Evolutionary conservation across 2,113 vertebrate species (phyloP), one percentile per base, ranked within the genome.

Genomic region (Anser brachyrhynchus): DNA sequence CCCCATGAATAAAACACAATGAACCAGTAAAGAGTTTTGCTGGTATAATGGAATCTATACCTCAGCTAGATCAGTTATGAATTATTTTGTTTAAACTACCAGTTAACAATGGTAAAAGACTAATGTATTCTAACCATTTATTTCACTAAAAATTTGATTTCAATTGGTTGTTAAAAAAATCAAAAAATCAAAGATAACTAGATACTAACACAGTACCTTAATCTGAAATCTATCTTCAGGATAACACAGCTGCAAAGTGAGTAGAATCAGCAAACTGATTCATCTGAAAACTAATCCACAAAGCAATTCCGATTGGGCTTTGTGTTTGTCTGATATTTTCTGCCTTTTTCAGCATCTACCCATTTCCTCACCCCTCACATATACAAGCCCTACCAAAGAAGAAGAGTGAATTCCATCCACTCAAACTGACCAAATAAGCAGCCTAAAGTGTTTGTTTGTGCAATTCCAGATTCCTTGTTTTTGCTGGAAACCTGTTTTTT

Each of bases 251-350:
- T 39, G 77, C 37, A 39, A 81, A 81, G 77, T 2, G 6, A 89
- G 69, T 59, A 73, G 44, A 84, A 25, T 69, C 66, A 85, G 35
- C 51, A 62, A 82, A 44, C 41, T 23, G 52, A 86, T 46, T 69
- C 77, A 81, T 84, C 65, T 81, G 70, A 74, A 71, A 91, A 87
- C 35, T 51, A 84, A 82, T 49, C 81, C 73, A 61, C 51, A 71
- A 43, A 62, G 22, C 1, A 0, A 71, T 54, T 74, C 1, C n/a
- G 74, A 66, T 17, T 0, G 0, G 39, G 43, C 6, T 61, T 58
- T 33, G 11, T 29, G 43, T 62, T 66, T 67, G 18, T 31, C 26
- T 72, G 43, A 37, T 10, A 35, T 37, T 55, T 86, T 44, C 17
- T 37, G 0, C 26, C 52, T 57, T 23, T 18, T 20, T 41, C 23